Conservation (phyloP, 2,113 vertebrate species). For the Pedetes capensis region DNA sequence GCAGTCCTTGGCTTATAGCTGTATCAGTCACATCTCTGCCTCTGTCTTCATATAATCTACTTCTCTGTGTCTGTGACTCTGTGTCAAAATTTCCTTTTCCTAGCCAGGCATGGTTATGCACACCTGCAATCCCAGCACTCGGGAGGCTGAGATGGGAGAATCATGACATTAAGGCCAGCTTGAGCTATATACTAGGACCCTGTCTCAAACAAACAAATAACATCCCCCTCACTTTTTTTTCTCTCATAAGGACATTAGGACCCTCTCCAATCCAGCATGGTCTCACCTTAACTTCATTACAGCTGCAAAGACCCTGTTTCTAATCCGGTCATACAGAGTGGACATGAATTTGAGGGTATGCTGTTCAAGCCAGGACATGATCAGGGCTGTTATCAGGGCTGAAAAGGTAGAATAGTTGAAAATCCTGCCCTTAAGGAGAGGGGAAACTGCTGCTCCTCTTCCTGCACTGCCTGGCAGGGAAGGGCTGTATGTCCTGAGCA, state of each 20-base stretch:
- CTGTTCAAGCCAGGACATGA: background rate
- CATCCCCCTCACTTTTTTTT: no score
- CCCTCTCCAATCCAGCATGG: background rate
- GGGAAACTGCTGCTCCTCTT: rapidly evolving
- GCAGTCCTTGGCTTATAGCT: background rate
- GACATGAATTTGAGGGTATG: background rate
- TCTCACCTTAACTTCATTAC: background rate
- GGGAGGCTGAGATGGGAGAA: background rate
- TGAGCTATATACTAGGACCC: no score
- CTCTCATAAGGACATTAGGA: no score
- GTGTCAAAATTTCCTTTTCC: background rate
- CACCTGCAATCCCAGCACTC: background rate
- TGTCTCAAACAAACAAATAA: background rate
- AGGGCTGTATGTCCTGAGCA: background rate
- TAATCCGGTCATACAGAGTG: background rate
- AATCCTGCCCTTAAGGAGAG: background rate
- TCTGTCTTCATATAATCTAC: background rate
- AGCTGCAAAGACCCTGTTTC: background rate
- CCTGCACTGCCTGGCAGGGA: background rate
- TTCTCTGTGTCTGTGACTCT: background rate
- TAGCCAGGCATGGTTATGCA: no score
- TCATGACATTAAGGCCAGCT: no score
- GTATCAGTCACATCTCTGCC: background rate
- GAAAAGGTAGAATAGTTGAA: background rate
- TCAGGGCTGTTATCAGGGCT: background rate